Evolutionary conservation across 2,113 vertebrate genomes (phyloP).

Genomic region (Platysternon megacephalum): DNA sequence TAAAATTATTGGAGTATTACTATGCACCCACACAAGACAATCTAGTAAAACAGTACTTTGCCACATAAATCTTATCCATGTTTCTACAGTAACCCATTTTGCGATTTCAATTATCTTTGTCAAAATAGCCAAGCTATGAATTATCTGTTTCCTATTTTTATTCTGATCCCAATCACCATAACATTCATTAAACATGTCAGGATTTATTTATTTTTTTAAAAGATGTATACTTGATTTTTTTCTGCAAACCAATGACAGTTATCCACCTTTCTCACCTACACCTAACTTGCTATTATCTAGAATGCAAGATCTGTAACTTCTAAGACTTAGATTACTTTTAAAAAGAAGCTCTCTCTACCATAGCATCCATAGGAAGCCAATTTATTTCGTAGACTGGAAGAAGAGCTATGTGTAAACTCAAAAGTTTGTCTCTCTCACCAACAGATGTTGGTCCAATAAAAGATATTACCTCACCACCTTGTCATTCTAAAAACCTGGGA

Average conservation of each 20-base stretch:
- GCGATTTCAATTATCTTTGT: no score
- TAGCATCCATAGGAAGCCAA: no score
- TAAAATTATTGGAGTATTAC: neutral
- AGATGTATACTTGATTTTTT: neutral
- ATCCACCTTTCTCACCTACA: no score
- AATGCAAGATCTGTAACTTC: no score
- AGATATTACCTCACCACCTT: no score
- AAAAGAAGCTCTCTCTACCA: no score
- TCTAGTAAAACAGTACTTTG: neutral
- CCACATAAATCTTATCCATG: neutral
- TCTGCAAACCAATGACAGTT: neutral
- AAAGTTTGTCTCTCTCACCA: no score
- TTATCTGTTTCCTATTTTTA: neutral
- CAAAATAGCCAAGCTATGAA: neutral
- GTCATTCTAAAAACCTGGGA: neutral
- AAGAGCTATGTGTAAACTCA: no score
- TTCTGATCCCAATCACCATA: neutral
- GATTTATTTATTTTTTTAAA: neutral
- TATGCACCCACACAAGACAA: neutral
- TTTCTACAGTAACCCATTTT: neutral
- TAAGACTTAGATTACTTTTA: no score
- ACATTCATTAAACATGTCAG: neutral
- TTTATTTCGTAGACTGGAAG: no score
- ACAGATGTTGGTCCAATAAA: no score
- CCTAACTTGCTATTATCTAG: no score